phyloP scores from a whole-genome alignment of 2,797 vertebrate genomes.

The Xerus rutilus region DNA sequence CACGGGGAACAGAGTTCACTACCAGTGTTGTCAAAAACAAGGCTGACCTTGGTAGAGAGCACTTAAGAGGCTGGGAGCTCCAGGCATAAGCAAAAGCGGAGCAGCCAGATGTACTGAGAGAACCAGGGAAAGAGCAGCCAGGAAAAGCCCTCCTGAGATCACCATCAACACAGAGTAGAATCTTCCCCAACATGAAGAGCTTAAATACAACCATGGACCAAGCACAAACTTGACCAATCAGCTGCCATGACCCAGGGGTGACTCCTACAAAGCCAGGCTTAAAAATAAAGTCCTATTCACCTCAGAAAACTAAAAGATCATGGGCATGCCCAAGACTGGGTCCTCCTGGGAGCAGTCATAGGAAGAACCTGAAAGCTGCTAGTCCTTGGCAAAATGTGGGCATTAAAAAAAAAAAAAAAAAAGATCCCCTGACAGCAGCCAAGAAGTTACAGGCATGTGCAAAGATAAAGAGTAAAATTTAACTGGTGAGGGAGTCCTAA shows the following conservation, averaged over 20 bases:
- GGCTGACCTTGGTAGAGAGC: background rate
- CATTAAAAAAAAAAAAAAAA: background rate
- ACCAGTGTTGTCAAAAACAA: background rate
- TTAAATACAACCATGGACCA: background rate
- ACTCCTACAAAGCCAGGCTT: background rate
- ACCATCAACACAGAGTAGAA: background rate
- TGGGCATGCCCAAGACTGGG: background rate
- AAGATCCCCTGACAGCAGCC: slow-evolving; percentile 6
- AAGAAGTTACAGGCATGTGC: background rate
- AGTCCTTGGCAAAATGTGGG: background rate
- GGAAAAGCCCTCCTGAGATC: background rate
- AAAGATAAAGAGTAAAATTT: background rate
- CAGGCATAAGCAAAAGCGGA: background rate
- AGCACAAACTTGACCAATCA: background rate
- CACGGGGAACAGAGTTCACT: background rate
- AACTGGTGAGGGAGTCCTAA: background rate
- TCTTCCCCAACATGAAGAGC: background rate
- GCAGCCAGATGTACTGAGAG: background rate
- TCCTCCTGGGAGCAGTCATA: background rate
- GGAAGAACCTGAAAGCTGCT: background rate
- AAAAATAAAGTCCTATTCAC: slow-evolving; percentile 21
- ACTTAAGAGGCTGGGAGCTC: slow-evolving; percentile 19
- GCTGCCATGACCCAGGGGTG: background rate
- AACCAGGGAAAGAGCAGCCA: background rate
- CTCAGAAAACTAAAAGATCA: background rate